phyloP scores from a whole-genome alignment of 2,888 invertebrate genomes.

The Eledona agricola region DNA sequence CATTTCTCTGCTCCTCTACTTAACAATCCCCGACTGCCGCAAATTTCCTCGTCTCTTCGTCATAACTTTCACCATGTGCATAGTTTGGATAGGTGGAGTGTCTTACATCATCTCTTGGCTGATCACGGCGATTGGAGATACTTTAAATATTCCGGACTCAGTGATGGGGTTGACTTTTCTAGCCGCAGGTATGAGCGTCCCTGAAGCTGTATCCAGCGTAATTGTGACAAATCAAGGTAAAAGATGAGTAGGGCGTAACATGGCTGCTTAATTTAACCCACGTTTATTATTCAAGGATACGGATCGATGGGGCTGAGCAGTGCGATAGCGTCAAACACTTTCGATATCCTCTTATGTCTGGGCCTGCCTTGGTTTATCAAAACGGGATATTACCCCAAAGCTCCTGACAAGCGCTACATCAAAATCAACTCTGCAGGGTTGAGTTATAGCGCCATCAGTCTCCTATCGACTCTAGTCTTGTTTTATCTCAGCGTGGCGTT shows the following conservation, averaged over 20 bases:
- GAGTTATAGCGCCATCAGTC: conserved; percentile 77
- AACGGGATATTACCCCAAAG: conserved; percentile 73
- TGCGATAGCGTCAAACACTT: conserved; percentile 89
- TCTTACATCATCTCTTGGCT: conserved; percentile 90
- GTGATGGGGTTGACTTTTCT: conserved; percentile 95
- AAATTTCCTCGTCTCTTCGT: conserved; percentile 69
- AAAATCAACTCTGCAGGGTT: conserved; percentile 80
- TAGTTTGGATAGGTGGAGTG: conserved; percentile 81
- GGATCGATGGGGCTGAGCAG: conserved; percentile 93
- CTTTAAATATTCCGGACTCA: conserved; percentile 89
- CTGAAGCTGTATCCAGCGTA: conserved; percentile 93
- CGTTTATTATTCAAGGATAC: conserved; percentile 62
- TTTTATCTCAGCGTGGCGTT: conserved; percentile 72
- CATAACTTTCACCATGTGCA: conserved; percentile 80
- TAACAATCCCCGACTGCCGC: conserved; percentile 82
- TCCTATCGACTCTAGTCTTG: conserved; percentile 76
- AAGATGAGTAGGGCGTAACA: too few species aligned
- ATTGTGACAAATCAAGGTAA: conserved; percentile 91
- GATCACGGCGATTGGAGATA: conserved; percentile 84
- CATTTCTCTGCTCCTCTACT: conserved; percentile 72
- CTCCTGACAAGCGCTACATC: conserved; percentile 69
- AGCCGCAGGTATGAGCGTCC: conserved; percentile 92
- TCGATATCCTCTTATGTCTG: conserved; percentile 86
- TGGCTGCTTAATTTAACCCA: too few species aligned
- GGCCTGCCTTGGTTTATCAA: conserved; percentile 91